Conservation (phyloP, 1,140 invertebrate genomes). For the Drosophila kepulauana region DNA sequence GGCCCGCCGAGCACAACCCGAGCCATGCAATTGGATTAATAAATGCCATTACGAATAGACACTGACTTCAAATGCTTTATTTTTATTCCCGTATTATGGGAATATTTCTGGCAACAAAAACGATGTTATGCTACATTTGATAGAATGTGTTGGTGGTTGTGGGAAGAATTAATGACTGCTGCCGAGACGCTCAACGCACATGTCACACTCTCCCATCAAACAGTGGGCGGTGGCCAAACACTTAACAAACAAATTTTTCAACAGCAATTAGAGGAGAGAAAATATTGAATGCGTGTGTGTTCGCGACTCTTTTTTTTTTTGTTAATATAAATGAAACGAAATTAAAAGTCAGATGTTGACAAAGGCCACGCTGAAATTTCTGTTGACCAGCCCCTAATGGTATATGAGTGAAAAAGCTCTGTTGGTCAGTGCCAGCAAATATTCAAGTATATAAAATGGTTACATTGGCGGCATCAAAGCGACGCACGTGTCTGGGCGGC, state of each 20-base stretch:
- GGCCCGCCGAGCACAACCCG: neutral
- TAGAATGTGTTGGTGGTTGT: constrained; percentile 23
- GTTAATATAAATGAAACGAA: constrained; percentile 78
- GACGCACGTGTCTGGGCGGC: constrained; percentile 71
- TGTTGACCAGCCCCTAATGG: constrained; percentile 37
- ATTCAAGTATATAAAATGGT: constrained; percentile 43
- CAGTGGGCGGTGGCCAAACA: constrained; percentile 58
- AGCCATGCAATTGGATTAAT: constrained; percentile 79
- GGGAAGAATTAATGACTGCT: constrained; percentile 19
- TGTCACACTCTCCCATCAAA: constrained; percentile 15
- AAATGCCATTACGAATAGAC: constrained; percentile 69
- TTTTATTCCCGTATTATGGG: constrained; percentile 60
- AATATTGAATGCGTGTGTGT: neutral
- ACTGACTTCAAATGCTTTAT: constrained; percentile 74
- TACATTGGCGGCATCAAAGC: constrained; percentile 63
- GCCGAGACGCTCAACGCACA: constrained; percentile 11
- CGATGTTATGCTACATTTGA: constrained; percentile 70
- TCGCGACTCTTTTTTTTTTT: constrained; percentile 34
- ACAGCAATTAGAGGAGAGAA: constrained; percentile 67
- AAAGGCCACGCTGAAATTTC: constrained; percentile 52
- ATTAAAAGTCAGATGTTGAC: constrained; percentile 82
- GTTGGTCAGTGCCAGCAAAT: constrained; percentile 43
- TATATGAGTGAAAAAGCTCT: constrained; percentile 44
- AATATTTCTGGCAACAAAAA: constrained; percentile 57
- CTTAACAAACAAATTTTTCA: constrained; percentile 72